Base-by-base conservation (phyloP, 2,797 vertebrate species). In the Balearica regulorum region DNA sequence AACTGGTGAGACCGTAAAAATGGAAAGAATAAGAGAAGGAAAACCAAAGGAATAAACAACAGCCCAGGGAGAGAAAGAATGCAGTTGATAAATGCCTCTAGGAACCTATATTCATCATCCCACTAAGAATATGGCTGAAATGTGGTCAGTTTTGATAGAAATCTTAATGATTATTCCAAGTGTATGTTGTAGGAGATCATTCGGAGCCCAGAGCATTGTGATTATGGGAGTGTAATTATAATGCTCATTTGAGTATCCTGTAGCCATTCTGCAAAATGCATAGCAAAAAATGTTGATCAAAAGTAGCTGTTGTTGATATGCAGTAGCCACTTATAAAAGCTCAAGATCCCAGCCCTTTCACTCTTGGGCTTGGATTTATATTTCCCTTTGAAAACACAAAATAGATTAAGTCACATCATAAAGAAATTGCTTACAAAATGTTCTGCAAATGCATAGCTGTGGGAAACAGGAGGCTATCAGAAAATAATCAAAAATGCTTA, bases 321-420 rank as follows among this genome's bases (percentile, higher is more conserved):
- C 83, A 78, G 37, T 26, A 92, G 90, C 49, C 61, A 65, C 86
- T 79, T 92, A 46, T 48, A 85, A 95, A 93, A 96, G 64, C 53
- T 65, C 22, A 19, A 35, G 68, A 87, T 94, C 54, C 28, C 48
- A 58, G 78, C 21, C 44, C 55, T 83, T 82, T 89, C 79, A 80
- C 11, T 84, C 70, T 6, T 33, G 28, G 48, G 33, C 58, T 93
- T 93, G 79, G 62, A 66, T 95, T 93, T 84, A 7, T 90, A 89
- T 90, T 93, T 92, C 66, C n/a, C 39, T 94, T 94, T 91, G 87
- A 94, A 86, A 91, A 88, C 18, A 13, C 28, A 81, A 76, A 87
- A 92, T 64, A 87, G 73, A 70, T 93, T 73, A 91, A 81, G 83
- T 48, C 85, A 94, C 25, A 28, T 65, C 53, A 83, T 91, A 92